These are phyloP conservation scores for Ochotona curzoniae DNA, from an alignment of 2,113 vertebrate genomes.

Conservation along the genomic window DNA sequence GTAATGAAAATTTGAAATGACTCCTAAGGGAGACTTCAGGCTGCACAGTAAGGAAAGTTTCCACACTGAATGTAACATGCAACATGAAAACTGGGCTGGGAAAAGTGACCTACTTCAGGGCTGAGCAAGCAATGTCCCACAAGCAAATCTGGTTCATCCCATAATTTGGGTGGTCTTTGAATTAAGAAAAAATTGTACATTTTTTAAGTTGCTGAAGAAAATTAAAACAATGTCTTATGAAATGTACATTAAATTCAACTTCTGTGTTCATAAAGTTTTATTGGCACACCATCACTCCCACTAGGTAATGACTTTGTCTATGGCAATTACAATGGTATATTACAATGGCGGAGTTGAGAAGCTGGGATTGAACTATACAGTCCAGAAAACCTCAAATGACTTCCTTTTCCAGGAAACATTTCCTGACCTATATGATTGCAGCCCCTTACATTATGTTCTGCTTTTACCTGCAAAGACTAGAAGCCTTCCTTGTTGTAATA, in stretches of 20 bases:
- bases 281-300: background rate
- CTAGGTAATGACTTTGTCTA: background rate
- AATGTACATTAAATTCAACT: background rate
- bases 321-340: background rate
- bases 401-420: background rate
- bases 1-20: constrained; percentile 38
- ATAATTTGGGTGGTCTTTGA: background rate
- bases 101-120: background rate
- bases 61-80: background rate
- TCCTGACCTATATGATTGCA: background rate
- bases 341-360: background rate
- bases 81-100: background rate
- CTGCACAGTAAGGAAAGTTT: background rate
- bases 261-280: background rate
- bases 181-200: background rate
- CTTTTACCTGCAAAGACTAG: constrained; percentile 75
- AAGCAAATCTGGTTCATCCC: background rate
- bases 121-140: background rate
- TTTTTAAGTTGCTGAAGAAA: constrained; percentile 24
- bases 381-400: background rate
- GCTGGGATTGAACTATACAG: background rate
- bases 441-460: background rate
- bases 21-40: background rate
- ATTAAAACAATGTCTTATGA: background rate
- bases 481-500: constrained; percentile 88